These are phyloP conservation scores for Cuniculus paca DNA, from an alignment of 2,797 vertebrate genomes.

Conservation along the genomic window DNA sequence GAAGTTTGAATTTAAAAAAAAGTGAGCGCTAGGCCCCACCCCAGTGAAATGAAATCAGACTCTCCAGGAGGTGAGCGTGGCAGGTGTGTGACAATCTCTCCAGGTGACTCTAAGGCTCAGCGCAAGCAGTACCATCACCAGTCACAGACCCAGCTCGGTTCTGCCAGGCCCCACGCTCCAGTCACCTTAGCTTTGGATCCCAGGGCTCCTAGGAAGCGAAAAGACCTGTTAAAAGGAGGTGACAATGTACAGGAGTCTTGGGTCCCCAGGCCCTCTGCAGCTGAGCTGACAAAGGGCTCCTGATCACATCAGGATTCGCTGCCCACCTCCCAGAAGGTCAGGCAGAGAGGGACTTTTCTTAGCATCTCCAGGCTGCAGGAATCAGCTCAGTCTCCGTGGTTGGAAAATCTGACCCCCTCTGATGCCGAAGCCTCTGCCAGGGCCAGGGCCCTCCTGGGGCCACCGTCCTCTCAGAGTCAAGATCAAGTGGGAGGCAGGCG, in stretches of 20 bases:
- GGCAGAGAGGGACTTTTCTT: slow-evolving; percentile 33
- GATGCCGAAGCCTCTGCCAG: slow-evolving; percentile 40
- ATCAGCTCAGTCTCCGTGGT: slow-evolving; percentile 21
- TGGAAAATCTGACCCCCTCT: slow-evolving; percentile 65
- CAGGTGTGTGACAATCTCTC: accelerated
- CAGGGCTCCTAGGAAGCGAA: background rate
- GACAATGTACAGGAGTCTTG: accelerated
- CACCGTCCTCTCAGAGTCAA: slow-evolving; percentile 64
- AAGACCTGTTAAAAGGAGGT: background rate
- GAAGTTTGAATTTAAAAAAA: background rate
- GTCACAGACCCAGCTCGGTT: background rate
- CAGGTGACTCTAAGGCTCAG: background rate
- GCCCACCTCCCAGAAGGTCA: background rate
- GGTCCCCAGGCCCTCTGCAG: background rate
- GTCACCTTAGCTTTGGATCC: background rate
- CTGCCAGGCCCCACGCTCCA: background rate
- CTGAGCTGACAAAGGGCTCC: background rate
- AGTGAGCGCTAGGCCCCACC: background rate
- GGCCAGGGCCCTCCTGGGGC: slow-evolving; percentile 4
- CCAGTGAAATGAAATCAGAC: background rate
- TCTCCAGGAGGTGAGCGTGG: accelerated
- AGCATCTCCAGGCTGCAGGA: slow-evolving; percentile 64
- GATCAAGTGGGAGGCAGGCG: slow-evolving; percentile 44
- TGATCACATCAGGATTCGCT: background rate
- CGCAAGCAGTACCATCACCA: background rate